Evolutionary conservation across 2,113 vertebrate species (phyloP).

Genomic region (Caretta caretta): DNA sequence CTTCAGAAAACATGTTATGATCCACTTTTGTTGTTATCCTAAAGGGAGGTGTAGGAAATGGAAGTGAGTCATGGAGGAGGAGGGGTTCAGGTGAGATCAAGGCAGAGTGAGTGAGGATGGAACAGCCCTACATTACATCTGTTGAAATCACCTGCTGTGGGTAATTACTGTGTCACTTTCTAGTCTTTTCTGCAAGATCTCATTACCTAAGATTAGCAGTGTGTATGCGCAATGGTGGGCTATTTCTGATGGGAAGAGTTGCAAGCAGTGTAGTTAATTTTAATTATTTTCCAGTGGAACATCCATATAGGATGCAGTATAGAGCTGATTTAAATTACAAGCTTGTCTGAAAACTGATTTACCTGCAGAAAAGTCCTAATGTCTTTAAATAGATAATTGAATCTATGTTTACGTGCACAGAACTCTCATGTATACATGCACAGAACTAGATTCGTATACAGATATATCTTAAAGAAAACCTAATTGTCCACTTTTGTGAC

Average conservation of each 20-base stretch:
- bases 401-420: neutral
- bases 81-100: conserved; percentile 60
- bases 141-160: conserved; percentile 11
- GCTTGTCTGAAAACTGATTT: conserved; percentile 66
- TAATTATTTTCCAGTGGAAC: conserved; percentile 68
- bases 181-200: conserved; percentile 33
- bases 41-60: conserved; percentile 28
- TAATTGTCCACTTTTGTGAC: neutral
- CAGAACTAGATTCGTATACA: neutral
- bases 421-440: neutral
- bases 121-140: conserved; percentile 9
- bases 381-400: conserved; percentile 59
- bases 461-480: neutral
- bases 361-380: conserved; percentile 60
- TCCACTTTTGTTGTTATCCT: conserved; percentile 48
- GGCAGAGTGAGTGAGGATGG: neutral
- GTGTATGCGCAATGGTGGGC: neutral
- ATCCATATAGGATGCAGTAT: conserved; percentile 47
- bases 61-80: conserved; percentile 20
- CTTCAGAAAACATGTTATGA: conserved; percentile 3
- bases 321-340: conserved; percentile 72
- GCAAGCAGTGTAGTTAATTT: conserved; percentile 16
- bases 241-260: neutral
- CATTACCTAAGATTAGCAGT: conserved; percentile 42
- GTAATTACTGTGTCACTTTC: conserved; percentile 63